phyloP scores from a whole-genome alignment of 30 jellyfish, hydroid and myxozoan species.

The Aurelia aurita region DNA sequence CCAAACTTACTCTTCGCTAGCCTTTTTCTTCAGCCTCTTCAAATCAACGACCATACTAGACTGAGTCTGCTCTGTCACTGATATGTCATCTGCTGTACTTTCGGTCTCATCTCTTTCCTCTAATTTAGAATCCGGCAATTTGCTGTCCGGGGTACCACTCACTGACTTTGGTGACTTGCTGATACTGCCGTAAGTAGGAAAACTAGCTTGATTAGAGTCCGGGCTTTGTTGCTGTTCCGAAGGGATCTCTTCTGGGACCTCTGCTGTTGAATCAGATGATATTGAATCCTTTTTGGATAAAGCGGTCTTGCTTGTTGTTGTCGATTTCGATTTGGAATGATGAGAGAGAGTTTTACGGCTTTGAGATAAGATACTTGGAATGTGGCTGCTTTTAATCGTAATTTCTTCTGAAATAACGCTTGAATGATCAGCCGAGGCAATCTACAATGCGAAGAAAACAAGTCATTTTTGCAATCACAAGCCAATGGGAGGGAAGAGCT shows the following conservation, averaged over 20 bases:
- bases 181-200: constrained; percentile 41
- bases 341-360: neutral
- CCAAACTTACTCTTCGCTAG: constrained; percentile 82
- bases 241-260: constrained; percentile 63
- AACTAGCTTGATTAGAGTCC: constrained; percentile 36
- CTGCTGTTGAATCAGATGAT: constrained; percentile 54
- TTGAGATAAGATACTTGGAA: constrained; percentile 5
- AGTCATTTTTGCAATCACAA: neutral
- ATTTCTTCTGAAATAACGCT: constrained; percentile 39
- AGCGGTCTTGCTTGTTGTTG: neutral
- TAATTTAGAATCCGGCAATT: neutral
- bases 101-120: constrained; percentile 36
- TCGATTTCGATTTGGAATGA: neutral
- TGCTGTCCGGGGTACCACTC: constrained; percentile 20
- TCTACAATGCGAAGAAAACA: neutral
- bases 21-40: constrained; percentile 67
- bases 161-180: neutral
- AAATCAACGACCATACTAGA: constrained; percentile 81
- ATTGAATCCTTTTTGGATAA: constrained; percentile 14
- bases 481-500: no score
- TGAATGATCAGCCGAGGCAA: constrained; percentile 47
- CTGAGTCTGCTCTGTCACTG: constrained; percentile 61
- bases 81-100: constrained; percentile 64
- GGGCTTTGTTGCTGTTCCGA: constrained; percentile 19
- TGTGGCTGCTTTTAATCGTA: neutral